Conservation (phyloP, 2,797 vertebrate genomes). For the Australoheros facetus region DNA sequence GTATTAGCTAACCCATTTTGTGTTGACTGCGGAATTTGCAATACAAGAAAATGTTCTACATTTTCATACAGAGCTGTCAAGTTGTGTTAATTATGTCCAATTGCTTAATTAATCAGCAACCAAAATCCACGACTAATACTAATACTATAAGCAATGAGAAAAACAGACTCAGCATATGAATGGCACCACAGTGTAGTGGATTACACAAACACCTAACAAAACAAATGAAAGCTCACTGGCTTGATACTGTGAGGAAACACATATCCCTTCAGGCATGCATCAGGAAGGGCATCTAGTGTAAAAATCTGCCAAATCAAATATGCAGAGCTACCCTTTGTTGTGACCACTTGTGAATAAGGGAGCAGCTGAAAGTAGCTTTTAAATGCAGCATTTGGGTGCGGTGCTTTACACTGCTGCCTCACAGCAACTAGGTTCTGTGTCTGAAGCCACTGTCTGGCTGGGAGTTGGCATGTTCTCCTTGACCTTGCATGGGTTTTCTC, state of each 20-base stretch:
- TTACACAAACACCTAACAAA: neutral
- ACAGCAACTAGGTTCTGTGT: neutral
- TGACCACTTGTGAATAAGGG: neutral
- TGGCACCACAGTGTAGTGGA: neutral
- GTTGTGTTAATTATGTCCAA: too few species aligned
- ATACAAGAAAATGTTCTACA: neutral
- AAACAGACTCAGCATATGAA: rapidly evolving
- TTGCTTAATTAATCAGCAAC: too few species aligned
- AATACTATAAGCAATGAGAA: neutral
- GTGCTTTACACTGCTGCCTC: neutral
- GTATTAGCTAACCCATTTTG: neutral
- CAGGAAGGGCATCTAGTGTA: neutral
- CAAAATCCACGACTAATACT: neutral
- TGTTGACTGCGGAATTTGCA: neutral
- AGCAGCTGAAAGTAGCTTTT: neutral
- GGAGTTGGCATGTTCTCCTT: neutral
- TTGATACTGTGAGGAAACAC: neutral
- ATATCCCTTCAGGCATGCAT: neutral
- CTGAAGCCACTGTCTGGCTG: neutral
- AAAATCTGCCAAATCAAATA: conserved; percentile 5
- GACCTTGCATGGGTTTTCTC: neutral
- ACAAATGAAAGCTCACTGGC: neutral
- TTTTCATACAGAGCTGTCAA: too few species aligned
- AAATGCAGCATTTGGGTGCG: neutral
- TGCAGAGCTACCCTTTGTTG: neutral